Conservation (phyloP, 1,140 invertebrate species). For the Platyscapa corneri region DNA sequence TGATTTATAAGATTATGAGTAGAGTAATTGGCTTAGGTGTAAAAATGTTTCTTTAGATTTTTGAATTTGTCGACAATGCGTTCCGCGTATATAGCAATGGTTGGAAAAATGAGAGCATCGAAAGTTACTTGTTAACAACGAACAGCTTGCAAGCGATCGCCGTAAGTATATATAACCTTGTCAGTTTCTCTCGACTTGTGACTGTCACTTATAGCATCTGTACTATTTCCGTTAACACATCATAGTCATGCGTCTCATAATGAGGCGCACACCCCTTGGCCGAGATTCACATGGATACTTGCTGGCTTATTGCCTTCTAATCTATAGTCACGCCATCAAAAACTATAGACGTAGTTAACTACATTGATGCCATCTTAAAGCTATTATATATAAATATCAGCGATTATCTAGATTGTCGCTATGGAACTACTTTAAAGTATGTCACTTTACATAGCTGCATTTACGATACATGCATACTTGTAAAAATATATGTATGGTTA, state of each 20-base stretch:
- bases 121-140: not conserved
- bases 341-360: not conserved
- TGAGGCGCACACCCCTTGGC: not conserved
- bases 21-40: not conserved
- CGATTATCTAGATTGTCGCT: slow-evolving; percentile 9
- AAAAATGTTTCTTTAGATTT: not conserved
- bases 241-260: not conserved
- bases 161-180: not conserved
- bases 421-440: not conserved
- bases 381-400: slow-evolving; percentile 30
- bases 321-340: not conserved
- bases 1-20: no score
- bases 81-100: not conserved
- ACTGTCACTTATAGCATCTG: not conserved
- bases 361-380: not conserved
- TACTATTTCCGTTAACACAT: slow-evolving; percentile 15
- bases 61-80: not conserved
- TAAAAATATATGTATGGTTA: no score
- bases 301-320: not conserved
- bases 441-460: not conserved
- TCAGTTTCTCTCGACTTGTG: not conserved
- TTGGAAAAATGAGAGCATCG: not conserved
- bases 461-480: not conserved
- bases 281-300: not conserved
- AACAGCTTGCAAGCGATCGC: slow-evolving; percentile 37